Evolutionary conservation across 2,113 vertebrate species (phyloP).

Genomic region (Oxyura jamaicensis): DNA sequence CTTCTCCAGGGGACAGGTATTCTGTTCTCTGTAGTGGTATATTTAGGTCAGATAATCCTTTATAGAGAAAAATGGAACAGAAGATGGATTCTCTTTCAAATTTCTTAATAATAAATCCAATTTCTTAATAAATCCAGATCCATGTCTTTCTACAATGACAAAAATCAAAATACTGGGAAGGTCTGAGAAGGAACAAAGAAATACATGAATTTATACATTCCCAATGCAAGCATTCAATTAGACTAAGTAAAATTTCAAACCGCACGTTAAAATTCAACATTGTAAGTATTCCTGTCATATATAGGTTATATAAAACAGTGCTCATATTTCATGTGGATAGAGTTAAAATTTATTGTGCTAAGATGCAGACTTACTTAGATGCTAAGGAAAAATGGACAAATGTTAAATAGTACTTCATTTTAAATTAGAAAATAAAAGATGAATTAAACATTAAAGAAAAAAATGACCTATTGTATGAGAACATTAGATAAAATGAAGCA

Average conservation of each 20-base stretch:
- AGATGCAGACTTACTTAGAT: background rate
- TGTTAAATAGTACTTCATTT: background rate
- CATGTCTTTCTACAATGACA: background rate
- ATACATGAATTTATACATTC: background rate
- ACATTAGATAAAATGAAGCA: background rate
- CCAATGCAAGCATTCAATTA: background rate
- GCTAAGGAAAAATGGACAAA: background rate
- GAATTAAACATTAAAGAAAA: background rate
- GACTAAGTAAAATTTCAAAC: background rate
- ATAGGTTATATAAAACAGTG: background rate
- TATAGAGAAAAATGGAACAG: background rate
- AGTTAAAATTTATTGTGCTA: background rate
- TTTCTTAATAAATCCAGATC: background rate
- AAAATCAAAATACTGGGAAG: background rate
- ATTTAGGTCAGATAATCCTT: background rate
- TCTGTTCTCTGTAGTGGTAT: background rate
- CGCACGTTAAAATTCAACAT: background rate
- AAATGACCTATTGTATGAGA: background rate
- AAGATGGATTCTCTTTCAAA: background rate
- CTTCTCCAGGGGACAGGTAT: background rate
- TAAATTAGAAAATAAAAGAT: background rate
- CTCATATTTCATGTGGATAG: background rate
- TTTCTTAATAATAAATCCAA: too few relatives aligned
- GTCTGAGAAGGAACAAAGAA: background rate
- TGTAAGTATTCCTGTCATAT: background rate